phyloP scores from a whole-genome alignment of 2,888 invertebrate species.

The Eremobia ochroleuca region DNA sequence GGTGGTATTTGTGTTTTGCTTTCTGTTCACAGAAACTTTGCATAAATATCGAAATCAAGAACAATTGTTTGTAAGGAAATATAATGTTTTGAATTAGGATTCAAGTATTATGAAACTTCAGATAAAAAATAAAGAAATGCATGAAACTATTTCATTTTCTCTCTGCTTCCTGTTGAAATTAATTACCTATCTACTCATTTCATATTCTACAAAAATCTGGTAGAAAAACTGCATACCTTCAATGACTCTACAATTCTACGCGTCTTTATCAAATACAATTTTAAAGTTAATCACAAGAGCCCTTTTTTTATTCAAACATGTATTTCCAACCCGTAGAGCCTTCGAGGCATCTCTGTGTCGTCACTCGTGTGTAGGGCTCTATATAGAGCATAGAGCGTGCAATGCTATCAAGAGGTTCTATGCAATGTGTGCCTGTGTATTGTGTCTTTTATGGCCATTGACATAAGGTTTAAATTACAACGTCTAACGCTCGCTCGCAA shows the following conservation, averaged over 20 bases:
- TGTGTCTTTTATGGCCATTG: accelerated
- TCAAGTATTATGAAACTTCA: too few relatives aligned
- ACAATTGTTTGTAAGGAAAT: background rate
- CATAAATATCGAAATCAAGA: background rate
- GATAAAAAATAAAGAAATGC: background rate
- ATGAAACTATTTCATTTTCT: background rate
- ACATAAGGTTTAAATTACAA: background rate
- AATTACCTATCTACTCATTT: background rate
- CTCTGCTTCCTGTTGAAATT: background rate
- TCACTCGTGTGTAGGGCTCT: constrained; percentile 50
- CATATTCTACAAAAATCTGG: background rate
- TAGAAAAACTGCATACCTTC: background rate
- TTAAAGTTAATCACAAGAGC: constrained; percentile 10
- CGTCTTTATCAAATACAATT: constrained; percentile 4
- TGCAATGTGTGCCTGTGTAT: background rate
- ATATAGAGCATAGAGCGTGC: constrained; percentile 39
- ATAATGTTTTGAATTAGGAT: background rate
- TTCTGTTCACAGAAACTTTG: background rate
- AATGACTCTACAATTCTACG: background rate
- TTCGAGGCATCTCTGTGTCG: constrained; percentile 42
- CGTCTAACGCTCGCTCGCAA: too few relatives aligned
- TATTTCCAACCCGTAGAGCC: constrained; percentile 36
- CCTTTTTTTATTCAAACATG: constrained; percentile 18
- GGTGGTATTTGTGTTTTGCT: constrained; percentile 11
- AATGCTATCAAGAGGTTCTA: constrained; percentile 46